These are phyloP conservation scores for Todiramphus chloris DNA, from an alignment of 2,113 vertebrate species.

Conservation along the genomic window DNA sequence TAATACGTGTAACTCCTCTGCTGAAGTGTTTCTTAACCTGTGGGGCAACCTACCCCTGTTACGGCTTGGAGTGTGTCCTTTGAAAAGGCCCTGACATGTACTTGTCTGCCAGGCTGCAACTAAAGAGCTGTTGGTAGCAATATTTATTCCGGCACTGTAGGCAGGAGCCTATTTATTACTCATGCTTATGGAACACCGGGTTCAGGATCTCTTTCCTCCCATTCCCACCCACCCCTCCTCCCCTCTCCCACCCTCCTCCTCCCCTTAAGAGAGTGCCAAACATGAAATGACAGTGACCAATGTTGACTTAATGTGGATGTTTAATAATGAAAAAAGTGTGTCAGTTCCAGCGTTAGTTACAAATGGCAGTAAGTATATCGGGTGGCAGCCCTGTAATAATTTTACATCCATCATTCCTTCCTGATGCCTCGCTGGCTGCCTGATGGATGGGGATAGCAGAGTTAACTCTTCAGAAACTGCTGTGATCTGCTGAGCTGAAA, in stretches of 20 bases:
- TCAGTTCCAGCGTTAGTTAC: slow-evolving; percentile 75
- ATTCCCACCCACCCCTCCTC: neutral
- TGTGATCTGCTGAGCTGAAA: neutral
- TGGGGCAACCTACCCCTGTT: neutral
- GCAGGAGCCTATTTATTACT: slow-evolving; percentile 17
- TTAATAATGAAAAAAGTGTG: slow-evolving; percentile 80
- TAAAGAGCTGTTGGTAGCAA: slow-evolving; percentile 61
- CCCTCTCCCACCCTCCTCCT: neutral
- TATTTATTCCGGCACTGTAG: slow-evolving; percentile 53
- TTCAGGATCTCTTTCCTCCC: slow-evolving; percentile 12
- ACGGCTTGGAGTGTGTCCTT: neutral
- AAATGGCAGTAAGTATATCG: slow-evolving; percentile 77
- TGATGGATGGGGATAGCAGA: slow-evolving; percentile 73
- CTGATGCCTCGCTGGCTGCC: slow-evolving; percentile 64
- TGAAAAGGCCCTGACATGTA: neutral
- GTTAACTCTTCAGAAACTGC: slow-evolving; percentile 69
- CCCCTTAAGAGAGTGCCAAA: slow-evolving; percentile 65
- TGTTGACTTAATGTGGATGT: slow-evolving; percentile 81
- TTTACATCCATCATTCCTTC: slow-evolving; percentile 78
- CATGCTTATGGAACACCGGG: neutral
- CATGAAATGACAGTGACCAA: slow-evolving; percentile 77
- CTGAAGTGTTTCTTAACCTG: neutral
- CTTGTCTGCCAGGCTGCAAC: slow-evolving; percentile 26
- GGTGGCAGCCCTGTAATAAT: slow-evolving; percentile 80
- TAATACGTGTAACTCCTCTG: fast-evolving